Base-by-base conservation (phyloP, 2,113 vertebrate genomes). In the Ancistrus triradiatus region DNA sequence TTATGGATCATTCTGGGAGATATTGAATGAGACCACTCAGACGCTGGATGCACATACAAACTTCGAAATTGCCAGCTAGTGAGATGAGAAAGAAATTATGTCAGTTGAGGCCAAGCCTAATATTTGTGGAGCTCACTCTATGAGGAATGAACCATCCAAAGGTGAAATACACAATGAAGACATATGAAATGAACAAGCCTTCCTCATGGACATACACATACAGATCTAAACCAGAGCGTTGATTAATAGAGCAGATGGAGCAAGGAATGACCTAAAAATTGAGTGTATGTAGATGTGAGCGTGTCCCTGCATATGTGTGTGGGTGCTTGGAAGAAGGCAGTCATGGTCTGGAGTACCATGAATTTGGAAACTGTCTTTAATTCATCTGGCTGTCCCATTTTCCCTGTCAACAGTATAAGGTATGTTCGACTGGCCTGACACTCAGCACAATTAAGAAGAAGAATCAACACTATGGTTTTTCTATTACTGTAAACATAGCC, bases 361-460 rank as follows among this genome's bases (percentile, higher is more conserved):
- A 25, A 44, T 63, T 58, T 3, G 25, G 35, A 50, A 63, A 63
- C 46, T 43, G 46, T 50, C 51, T 51, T 48, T 42, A 51, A 59
- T 48, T 42, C 15, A 37, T 61, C 42, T 53, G 66, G 38, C 18
- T 37, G 44, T 44, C 42, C 24, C 8, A 57, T 52, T 46, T 31
- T 50, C 40, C 3, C 25, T 17, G 18, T 43, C 37, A n/a, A 28
- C 19, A 31, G 28, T 8, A 35, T 55, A 21, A 19, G 35, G 14
- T 8, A 46, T n/a, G 8, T 31, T 19, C 14, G 44, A 7, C 19
- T 38, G 8, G 19, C 21, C 18, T 2, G 25, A 11, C 40, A 53
- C 38, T 49, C 33, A 13, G 25, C 22, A 18, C 35, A 25, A 28
- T 38, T 24, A 13, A 37, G 28, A 48, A n/a, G n/a, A n/a, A n/a